Evolutionary conservation across 2,113 vertebrate species (phyloP).

Genomic region (Cavia aperea): DNA sequence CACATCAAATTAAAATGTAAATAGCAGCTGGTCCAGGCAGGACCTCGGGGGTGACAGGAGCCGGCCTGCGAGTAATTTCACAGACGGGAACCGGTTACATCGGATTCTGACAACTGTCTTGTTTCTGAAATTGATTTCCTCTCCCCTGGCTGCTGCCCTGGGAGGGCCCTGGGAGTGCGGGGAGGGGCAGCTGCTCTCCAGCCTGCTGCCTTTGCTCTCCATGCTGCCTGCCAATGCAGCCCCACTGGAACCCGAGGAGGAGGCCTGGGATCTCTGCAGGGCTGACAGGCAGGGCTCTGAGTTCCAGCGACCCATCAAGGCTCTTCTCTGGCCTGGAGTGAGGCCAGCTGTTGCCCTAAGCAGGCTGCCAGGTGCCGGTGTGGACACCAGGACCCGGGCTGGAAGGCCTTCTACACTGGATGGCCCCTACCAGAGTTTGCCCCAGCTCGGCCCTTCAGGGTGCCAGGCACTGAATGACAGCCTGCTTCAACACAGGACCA

Average conservation of each 20-base stretch:
- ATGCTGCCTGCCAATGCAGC: not conserved
- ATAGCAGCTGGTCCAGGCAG: conserved; percentile 59
- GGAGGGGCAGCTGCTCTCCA: not conserved
- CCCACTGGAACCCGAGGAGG: not conserved
- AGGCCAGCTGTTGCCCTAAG: not conserved
- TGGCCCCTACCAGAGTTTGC: not conserved
- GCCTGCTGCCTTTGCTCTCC: not conserved
- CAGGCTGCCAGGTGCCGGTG: not conserved
- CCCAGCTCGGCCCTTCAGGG: not conserved
- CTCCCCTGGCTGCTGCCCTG: not conserved
- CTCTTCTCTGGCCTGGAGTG: not conserved
- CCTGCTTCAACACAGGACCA: too few species aligned
- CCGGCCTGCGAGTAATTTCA: conserved; percentile 59
- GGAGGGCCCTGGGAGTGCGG: not conserved
- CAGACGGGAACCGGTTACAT: conserved; percentile 53
- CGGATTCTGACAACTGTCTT: conserved; percentile 63
- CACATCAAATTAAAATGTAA: conserved; percentile 70
- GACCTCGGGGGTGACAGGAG: conserved; percentile 52
- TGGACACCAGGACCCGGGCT: not conserved
- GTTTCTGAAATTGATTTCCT: conserved; percentile 67
- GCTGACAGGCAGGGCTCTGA: not conserved
- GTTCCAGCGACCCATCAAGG: not conserved
- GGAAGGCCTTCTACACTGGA: too few species aligned
- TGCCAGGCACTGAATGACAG: fast-evolving
- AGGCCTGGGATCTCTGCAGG: not conserved